phyloP scores from a whole-genome alignment of 2,888 invertebrate genomes.

The Synergus laeviventris region DNA sequence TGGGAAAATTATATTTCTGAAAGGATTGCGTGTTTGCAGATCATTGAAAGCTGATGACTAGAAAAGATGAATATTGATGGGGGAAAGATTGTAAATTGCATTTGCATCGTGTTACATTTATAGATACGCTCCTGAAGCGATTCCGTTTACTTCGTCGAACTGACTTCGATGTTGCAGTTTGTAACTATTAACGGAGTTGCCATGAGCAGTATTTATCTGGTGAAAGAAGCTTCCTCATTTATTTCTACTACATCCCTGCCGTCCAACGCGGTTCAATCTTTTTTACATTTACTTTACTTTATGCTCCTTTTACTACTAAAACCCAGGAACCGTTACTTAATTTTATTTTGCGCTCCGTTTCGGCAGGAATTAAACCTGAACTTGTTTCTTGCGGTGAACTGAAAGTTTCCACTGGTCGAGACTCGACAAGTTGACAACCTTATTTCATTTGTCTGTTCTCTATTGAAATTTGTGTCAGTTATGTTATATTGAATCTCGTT shows the following conservation, averaged over 20 bases:
- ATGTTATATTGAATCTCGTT: neutral
- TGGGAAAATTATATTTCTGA: neutral
- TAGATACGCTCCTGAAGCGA: neutral
- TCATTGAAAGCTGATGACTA: neutral
- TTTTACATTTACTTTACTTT: conserved; percentile 18
- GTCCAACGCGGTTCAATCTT: conserved; percentile 3
- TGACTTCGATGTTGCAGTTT: conserved; percentile 45
- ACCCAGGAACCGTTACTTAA: conserved; percentile 32
- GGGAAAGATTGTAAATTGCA: neutral
- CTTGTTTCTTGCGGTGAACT: conserved; percentile 33
- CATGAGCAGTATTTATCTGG: conserved; percentile 50
- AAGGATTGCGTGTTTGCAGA: neutral
- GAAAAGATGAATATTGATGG: neutral
- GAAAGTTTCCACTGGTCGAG: conserved; percentile 29
- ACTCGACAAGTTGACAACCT: conserved; percentile 29
- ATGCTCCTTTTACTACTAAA: conserved; percentile 33
- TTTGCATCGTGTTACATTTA: neutral
- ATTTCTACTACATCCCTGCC: conserved; percentile 38
- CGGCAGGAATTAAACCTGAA: conserved; percentile 28
- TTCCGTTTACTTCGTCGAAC: conserved; percentile 33
- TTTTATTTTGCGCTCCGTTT: conserved; percentile 35
- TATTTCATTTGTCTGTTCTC: conserved; percentile 12
- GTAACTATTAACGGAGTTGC: conserved; percentile 47
- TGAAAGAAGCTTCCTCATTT: conserved; percentile 43
- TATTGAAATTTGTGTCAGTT: conserved; percentile 27